phyloP scores from a whole-genome alignment of 1,140 invertebrate genomes.

The Pantala flavescens region DNA sequence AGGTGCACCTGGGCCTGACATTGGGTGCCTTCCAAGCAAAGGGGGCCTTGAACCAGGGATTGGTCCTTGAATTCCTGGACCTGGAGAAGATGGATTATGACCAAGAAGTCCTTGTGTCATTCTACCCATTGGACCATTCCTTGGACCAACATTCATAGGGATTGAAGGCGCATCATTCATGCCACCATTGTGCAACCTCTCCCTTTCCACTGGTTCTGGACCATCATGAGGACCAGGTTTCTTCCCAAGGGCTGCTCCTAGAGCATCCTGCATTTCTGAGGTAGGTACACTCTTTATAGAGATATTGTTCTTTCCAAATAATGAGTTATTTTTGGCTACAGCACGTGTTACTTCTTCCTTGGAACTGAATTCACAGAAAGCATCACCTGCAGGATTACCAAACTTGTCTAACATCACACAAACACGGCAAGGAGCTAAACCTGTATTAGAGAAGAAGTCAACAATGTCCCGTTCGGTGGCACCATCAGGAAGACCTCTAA shows the following conservation, averaged over 20 bases:
- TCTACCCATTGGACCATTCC: background rate
- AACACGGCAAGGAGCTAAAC: conserved; percentile 61
- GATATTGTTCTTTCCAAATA: conserved; percentile 52
- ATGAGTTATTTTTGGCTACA: conserved; percentile 51
- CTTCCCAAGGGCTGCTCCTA: conserved; percentile 27
- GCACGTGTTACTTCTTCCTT: conserved; percentile 57
- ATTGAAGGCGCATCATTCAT: background rate
- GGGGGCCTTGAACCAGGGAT: background rate
- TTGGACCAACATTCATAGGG: background rate
- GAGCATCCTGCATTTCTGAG: conserved; percentile 42
- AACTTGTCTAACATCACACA: conserved; percentile 60
- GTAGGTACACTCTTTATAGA: conserved; percentile 54
- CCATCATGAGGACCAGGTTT: background rate
- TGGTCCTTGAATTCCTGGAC: background rate
- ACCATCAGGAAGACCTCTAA: conserved; percentile 62
- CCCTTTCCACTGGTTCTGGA: conserved; percentile 5
- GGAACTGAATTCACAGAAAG: conserved; percentile 72
- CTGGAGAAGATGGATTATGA: background rate
- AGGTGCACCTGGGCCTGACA: background rate
- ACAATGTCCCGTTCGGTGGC: conserved; percentile 64
- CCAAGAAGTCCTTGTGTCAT: background rate
- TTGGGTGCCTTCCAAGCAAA: background rate
- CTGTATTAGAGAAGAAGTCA: conserved; percentile 67
- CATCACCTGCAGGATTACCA: conserved; percentile 63
- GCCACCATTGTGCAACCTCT: conserved; percentile 28